Percentiles rank a stretch among this genome's conserved stretches.
Conservation (phyloP, 2,113 vertebrate genomes). For the Podarcis muralis region DNA sequence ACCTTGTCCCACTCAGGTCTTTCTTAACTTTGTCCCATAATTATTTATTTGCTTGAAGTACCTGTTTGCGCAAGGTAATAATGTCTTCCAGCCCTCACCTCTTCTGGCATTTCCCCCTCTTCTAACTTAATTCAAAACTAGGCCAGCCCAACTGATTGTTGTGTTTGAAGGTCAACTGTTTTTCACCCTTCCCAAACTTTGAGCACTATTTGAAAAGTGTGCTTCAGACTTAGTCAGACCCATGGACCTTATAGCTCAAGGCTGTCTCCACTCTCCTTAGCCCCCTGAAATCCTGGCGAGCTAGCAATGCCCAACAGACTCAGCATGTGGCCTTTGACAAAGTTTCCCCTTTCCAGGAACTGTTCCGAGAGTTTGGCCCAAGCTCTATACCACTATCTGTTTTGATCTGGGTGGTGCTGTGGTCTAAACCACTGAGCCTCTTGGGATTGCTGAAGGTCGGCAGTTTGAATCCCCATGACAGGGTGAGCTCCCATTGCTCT, state of each 20-base stretch:
- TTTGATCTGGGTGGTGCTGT: background rate
- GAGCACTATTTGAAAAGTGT: background rate
- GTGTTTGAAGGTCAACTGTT: background rate
- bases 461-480: too few relatives aligned
- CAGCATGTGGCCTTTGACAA: background rate
- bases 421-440: too few relatives aligned
- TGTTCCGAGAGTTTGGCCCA: background rate
- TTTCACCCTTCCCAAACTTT: conserved; percentile 15
- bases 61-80: background rate
- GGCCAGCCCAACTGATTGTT: background rate
- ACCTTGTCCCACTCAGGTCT: background rate
- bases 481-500: too few relatives aligned
- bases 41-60: conserved; percentile 35
- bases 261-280: background rate
- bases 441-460: too few relatives aligned
- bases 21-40: background rate
- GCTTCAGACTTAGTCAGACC: background rate
- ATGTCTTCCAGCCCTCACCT: background rate
- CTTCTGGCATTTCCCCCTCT: background rate
- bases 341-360: background rate
- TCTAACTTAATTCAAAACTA: conserved; percentile 16
- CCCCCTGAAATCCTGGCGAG: background rate
- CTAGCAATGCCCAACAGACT: background rate
- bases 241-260: background rate
- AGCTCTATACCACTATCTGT: background rate